These are phyloP conservation scores for Brachionus asplanchnoidis DNA, from an alignment of 1,140 invertebrate genomes.

Conservation along the genomic window DNA sequence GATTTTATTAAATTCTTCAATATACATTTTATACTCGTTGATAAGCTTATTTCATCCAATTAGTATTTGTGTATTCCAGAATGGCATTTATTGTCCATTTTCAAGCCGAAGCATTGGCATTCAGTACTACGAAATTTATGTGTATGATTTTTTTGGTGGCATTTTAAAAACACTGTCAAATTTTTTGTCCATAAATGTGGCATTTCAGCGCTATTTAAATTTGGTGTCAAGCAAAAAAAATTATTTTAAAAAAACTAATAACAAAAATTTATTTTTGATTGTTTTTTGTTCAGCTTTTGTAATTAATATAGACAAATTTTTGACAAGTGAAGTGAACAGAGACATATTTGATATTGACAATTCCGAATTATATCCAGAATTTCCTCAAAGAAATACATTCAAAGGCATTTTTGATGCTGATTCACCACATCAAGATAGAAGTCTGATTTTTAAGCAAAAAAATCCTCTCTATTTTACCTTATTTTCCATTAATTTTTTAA, in stretches of 20 bases:
- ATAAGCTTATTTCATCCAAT: neutral
- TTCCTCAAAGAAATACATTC: neutral
- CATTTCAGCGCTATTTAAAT: neutral
- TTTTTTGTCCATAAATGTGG: neutral
- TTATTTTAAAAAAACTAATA: neutral
- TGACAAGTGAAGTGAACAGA: neutral
- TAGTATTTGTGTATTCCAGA: neutral
- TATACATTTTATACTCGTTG: neutral
- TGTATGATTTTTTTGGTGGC: neutral
- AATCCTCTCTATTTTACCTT: neutral
- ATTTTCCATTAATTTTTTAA: neutral
- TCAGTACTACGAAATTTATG: neutral
- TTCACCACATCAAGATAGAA: neutral
- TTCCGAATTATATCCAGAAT: neutral
- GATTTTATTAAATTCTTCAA: neutral
- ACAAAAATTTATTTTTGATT: neutral
- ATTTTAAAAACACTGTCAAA: neutral
- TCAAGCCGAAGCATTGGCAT: neutral
- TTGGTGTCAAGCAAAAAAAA: neutral
- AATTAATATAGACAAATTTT: neutral
- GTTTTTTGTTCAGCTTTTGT: neutral
- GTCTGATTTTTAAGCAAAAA: neutral
- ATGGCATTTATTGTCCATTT: neutral
- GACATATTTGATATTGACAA: neutral
- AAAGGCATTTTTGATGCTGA: neutral